phyloP scores from a whole-genome alignment of 2,113 vertebrate species.

The Piaya cayana region DNA sequence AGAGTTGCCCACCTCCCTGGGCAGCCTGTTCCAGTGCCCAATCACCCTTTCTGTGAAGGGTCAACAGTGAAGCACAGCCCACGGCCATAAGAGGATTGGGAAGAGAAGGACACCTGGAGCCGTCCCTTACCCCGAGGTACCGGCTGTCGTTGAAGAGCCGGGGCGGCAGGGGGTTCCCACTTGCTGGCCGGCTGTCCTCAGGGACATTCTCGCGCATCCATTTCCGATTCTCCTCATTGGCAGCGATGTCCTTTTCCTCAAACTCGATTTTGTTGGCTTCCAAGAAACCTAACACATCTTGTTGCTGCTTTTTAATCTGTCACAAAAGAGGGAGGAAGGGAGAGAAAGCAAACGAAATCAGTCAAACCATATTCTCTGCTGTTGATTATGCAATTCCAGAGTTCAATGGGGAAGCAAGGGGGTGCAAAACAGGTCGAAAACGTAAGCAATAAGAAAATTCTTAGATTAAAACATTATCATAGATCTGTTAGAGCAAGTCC shows the following conservation, averaged over 20 bases:
- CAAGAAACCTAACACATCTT: slow-evolving; percentile 92
- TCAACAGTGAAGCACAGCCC: not conserved
- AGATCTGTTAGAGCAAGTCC: too few species aligned
- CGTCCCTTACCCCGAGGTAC: slow-evolving; percentile 89
- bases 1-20: too few species aligned
- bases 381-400: accelerated
- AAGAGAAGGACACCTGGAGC: accelerated
- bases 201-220: slow-evolving; percentile 98
- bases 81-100: not conserved
- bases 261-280: slow-evolving; percentile 93
- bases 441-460: not conserved
- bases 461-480: not conserved
- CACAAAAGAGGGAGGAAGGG: not conserved
- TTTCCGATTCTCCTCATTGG: slow-evolving; percentile 91
- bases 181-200: slow-evolving; percentile 83
- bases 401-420: not conserved
- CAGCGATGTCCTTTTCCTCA: slow-evolving; percentile 94
- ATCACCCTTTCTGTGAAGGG: too few species aligned
- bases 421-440: not conserved
- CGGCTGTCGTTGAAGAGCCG: slow-evolving; percentile 93
- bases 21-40: too few species aligned
- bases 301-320: slow-evolving; percentile 98
- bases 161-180: slow-evolving; percentile 91
- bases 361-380: not conserved
- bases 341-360: not conserved